Conservation (phyloP, 2,888 invertebrate genomes). For the Mythimna impura region DNA sequence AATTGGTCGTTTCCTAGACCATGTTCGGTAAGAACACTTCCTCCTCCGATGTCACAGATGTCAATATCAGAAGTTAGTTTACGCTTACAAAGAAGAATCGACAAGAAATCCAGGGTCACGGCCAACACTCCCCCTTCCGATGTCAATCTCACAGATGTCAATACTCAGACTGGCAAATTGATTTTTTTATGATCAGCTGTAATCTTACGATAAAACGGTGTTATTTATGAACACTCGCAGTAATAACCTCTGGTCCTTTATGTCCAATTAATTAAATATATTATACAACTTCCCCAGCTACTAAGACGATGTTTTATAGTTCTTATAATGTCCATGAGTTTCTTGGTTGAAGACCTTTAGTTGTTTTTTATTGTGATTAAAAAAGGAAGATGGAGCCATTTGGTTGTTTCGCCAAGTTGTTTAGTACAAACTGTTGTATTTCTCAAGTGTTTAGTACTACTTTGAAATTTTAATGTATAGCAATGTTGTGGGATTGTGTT, state of each 20-base stretch:
- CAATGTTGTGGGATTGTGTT: constrained; percentile 23
- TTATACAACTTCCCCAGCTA: constrained; percentile 23
- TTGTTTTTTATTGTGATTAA: constrained; percentile 55
- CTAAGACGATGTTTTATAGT: constrained; percentile 50
- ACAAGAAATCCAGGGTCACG: too few relatives aligned
- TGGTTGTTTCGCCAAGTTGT: constrained; percentile 18
- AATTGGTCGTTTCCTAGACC: too few relatives aligned
- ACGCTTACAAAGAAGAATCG: too few relatives aligned
- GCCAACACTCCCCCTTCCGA: too few relatives aligned
- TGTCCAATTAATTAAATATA: constrained; percentile 62
- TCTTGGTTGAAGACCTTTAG: constrained; percentile 15
- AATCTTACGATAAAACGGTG: constrained; percentile 73
- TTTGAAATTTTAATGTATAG: constrained; percentile 11
- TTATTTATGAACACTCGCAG: constrained; percentile 71
- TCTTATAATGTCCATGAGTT: constrained; percentile 18
- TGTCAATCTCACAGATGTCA: constrained; percentile 46
- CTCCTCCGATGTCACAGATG: constrained; percentile 12
- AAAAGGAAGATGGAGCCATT: constrained; percentile 35
- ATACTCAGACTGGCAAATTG: constrained; percentile 67
- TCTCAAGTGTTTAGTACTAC: not conserved
- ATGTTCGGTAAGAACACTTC: not conserved
- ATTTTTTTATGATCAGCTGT: constrained; percentile 74
- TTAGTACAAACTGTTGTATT: not conserved
- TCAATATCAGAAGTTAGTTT: too few relatives aligned
- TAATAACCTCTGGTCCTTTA: constrained; percentile 61